Percentiles rank a stretch among this genome's conserved stretches.
phyloP scores from a whole-genome alignment of 2,113 vertebrate species.

The Corvus hawaiiensis region DNA sequence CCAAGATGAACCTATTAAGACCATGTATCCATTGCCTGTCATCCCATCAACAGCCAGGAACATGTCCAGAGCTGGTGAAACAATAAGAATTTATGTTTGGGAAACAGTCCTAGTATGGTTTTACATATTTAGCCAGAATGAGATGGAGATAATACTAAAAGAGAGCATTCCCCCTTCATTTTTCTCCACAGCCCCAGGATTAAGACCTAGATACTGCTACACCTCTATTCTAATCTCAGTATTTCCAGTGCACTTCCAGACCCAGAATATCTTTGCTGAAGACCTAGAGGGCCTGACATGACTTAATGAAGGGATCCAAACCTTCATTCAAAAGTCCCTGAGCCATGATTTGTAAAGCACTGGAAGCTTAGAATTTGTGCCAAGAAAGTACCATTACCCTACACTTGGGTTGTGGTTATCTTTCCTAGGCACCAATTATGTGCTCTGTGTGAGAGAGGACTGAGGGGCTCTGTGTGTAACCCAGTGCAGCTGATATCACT shows the following conservation, averaged over 20 bases:
- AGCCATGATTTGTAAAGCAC: not conserved
- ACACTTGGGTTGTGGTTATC: not conserved
- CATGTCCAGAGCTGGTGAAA: not conserved
- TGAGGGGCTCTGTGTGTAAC: not conserved
- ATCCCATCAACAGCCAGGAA: not conserved
- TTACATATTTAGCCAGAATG: not conserved
- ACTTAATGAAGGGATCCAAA: not conserved
- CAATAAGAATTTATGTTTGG: not conserved
- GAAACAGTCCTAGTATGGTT: fast-evolving
- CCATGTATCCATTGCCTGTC: not conserved
- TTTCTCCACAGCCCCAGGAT: not conserved
- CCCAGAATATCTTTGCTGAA: not conserved
- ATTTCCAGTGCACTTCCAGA: not conserved
- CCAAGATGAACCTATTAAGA: not conserved
- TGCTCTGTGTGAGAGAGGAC: not conserved
- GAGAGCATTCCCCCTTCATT: not conserved
- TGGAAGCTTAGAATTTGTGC: not conserved
- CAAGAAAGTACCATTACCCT: not conserved
- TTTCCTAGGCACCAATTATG: not conserved
- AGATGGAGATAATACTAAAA: not conserved
- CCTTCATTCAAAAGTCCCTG: not conserved
- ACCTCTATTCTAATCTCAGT: not conserved
- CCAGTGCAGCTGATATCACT: not conserved
- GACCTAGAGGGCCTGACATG: not conserved
- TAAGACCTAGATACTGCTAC: not conserved